A percentile compares a stretch with the other conserved stretches of the same genome.
Evolutionary conservation across 2,113 vertebrate species (phyloP).

Genomic region (Thalassoma bifasciatum): DNA sequence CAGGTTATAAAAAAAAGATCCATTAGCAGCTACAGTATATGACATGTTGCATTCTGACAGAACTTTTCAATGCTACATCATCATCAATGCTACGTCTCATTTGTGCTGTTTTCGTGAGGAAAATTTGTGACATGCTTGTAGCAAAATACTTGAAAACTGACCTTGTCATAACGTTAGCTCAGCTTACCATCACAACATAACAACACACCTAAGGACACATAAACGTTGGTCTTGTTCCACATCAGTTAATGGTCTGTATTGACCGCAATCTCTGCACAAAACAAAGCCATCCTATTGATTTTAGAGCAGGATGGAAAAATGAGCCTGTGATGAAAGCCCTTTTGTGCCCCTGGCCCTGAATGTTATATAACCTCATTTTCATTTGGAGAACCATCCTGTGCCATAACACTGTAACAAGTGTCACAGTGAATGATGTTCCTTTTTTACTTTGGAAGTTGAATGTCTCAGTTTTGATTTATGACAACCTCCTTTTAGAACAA

Average conservation of each 20-base stretch:
- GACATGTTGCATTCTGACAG: too few relatives aligned
- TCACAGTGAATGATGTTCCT: conserved; percentile 22
- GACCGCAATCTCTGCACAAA: conserved; percentile 47
- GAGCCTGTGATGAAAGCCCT: conserved; percentile 30
- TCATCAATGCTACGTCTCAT: too few relatives aligned
- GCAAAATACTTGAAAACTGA: too few relatives aligned
- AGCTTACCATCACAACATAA: not conserved
- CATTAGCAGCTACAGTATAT: too few relatives aligned
- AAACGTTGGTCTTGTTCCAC: conserved; percentile 16
- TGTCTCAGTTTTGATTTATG: conserved; percentile 44
- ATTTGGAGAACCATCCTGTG: conserved; percentile 22
- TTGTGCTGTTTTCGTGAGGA: too few relatives aligned
- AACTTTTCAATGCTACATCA: too few relatives aligned
- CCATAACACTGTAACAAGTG: conserved; percentile 12
- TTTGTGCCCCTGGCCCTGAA: conserved; percentile 19
- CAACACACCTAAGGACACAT: not conserved
- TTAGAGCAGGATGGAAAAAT: conserved; percentile 52
- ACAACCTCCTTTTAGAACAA: conserved; percentile 22
- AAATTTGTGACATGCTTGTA: too few relatives aligned
- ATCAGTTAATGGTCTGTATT: conserved; percentile 31
- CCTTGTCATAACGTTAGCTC: not conserved
- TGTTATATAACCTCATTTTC: conserved; percentile 26
- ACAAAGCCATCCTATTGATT: conserved; percentile 66
- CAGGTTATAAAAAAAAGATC: too few relatives aligned
- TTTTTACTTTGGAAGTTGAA: conserved; percentile 35